phyloP scores from a whole-genome alignment of 2,113 vertebrate species.

The Cyanocitta stelleri region DNA sequence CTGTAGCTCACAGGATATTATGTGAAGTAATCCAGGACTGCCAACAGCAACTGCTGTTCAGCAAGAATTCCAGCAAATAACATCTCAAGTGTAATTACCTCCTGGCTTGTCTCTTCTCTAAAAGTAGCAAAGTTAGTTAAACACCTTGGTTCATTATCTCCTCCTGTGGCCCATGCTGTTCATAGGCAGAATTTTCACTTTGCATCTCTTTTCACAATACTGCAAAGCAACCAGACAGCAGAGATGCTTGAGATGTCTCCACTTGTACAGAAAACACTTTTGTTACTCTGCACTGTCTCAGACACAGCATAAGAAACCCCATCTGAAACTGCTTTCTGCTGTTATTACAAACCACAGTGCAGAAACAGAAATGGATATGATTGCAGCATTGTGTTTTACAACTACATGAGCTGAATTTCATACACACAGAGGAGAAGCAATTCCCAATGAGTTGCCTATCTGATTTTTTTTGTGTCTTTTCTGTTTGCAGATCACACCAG shows the following conservation, averaged over 20 bases:
- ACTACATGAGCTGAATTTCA: neutral
- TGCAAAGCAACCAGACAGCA: neutral
- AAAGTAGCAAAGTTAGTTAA: conserved; percentile 8
- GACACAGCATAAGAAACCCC: neutral
- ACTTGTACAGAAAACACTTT: neutral
- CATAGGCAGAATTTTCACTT: neutral
- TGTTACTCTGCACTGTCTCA: neutral
- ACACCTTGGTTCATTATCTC: neutral
- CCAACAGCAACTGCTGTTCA: neutral
- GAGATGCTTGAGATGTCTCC: neutral
- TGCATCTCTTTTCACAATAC: neutral
- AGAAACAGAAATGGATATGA: conserved; percentile 13
- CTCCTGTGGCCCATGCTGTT: neutral
- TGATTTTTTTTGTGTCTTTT: neutral
- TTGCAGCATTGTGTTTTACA: neutral
- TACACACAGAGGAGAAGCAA: neutral
- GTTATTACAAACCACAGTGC: neutral
- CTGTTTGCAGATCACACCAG: neutral
- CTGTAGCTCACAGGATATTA: neutral
- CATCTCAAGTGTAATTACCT: neutral
- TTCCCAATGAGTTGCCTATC: neutral
- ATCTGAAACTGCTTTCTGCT: neutral
- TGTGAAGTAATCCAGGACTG: neutral
- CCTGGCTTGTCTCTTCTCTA: neutral
- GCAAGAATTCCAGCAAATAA: neutral